Conservation (phyloP, 2,888 invertebrate species). For the Cephalotes varians region DNA sequence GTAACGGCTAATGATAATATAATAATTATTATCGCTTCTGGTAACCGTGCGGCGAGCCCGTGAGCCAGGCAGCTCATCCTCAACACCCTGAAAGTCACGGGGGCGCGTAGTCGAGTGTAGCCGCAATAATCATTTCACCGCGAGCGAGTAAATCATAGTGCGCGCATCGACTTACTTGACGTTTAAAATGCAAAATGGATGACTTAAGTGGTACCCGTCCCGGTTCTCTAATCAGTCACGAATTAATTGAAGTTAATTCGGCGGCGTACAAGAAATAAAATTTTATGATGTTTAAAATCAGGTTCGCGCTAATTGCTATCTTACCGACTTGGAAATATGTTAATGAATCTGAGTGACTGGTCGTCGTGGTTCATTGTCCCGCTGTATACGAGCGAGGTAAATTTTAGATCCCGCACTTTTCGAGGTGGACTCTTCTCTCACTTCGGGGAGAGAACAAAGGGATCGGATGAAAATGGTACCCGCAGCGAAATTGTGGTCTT, state of each 20-base stretch:
- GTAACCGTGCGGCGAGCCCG: conserved; percentile 29
- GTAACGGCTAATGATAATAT: conserved; percentile 65
- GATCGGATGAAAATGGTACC: conserved; percentile 62
- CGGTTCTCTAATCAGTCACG: not conserved
- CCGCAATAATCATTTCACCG: conserved; percentile 43
- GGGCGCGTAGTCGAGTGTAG: conserved; percentile 34
- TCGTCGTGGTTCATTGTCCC: conserved; percentile 49
- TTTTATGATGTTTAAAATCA: conserved; percentile 14
- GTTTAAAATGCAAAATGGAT: conserved; percentile 65
- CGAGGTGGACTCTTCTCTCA: conserved; percentile 39
- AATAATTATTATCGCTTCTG: conserved; percentile 63
- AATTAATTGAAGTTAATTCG: conserved; percentile 26
- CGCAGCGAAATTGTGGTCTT: conserved; percentile 68
- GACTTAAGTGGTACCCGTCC: conserved; percentile 13
- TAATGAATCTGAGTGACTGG: not conserved
- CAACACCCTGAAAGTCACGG: conserved; percentile 51
- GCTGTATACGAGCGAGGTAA: conserved; percentile 48
- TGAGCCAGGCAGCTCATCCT: conserved; percentile 1
- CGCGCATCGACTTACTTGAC: conserved; percentile 55
- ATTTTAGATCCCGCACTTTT: conserved; percentile 52
- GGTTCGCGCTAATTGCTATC: conserved; percentile 34
- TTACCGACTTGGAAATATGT: not conserved
- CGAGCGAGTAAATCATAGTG: conserved; percentile 33
- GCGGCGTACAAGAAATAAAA: not conserved
- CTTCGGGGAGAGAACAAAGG: conserved; percentile 59